Conservation (phyloP, 1,140 invertebrate species). For the Xylocopa sonorina region DNA sequence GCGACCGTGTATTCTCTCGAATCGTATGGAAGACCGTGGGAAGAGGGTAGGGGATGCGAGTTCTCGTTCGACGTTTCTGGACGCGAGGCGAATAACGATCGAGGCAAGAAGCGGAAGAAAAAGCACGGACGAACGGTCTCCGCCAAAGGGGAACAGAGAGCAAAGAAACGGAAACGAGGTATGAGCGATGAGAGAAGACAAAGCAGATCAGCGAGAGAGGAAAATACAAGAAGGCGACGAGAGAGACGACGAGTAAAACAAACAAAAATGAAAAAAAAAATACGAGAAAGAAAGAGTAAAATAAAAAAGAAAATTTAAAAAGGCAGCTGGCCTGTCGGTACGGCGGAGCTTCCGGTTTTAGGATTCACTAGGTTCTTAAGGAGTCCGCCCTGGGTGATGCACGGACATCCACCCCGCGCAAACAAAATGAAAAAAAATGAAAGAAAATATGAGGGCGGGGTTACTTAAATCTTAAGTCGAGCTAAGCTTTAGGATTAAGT, state of each 20-base stretch:
- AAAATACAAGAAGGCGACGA: constrained; percentile 9
- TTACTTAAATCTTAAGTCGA: constrained; percentile 72
- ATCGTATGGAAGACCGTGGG: background rate
- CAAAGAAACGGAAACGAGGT: background rate
- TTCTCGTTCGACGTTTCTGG: background rate
- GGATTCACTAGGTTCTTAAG: constrained; percentile 76
- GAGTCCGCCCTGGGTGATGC: constrained; percentile 73
- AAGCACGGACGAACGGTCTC: constrained; percentile 17
- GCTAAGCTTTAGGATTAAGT: constrained; percentile 68
- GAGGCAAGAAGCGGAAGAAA: background rate
- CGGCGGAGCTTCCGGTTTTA: constrained; percentile 78
- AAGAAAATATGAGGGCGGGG: constrained; percentile 53
- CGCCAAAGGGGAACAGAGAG: constrained; percentile 1
- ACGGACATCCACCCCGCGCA: constrained; percentile 65
- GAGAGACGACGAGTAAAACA: constrained; percentile 59
- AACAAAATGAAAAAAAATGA: background rate
- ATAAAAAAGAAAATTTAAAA: constrained; percentile 60
- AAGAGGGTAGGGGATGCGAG: background rate
- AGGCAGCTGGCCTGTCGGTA: constrained; percentile 78
- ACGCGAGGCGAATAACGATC: constrained; percentile 21
- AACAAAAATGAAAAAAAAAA: constrained; percentile 50
- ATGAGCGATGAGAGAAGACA: background rate
- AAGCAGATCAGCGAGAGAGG: no score
- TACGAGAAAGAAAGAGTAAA: constrained; percentile 41
- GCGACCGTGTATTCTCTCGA: background rate